Evolutionary conservation across 37 sponge, comb jelly and placozoan genomes (phyloP), one percentile per base, ranked within the genome.

Genomic region (Chondrosia reniformis): DNA sequence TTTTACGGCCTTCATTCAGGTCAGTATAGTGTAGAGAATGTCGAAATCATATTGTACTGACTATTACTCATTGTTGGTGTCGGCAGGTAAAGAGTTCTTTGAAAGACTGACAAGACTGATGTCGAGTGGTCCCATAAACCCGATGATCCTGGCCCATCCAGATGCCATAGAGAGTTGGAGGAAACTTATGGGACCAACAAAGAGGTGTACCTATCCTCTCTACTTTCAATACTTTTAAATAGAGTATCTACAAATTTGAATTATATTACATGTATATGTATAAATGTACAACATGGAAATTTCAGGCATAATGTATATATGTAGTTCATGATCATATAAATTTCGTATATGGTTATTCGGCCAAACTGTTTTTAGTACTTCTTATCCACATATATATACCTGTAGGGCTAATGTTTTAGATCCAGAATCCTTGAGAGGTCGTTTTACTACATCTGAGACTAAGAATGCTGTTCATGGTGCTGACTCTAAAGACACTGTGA

Each of bases 131-230:
- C 79, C 81, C 1, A 75, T 85, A 8, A 77, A 82, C 31, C 78
- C 86, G 7, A 66, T 88, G 76, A 62, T 92, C 4, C 74, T 92
- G 41, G 92, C 88, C 0, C 85, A 84, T 36, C 55, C 55, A 1
- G 42, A 61, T 80, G 89, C 92, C 30, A 71, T 92, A 25, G 58
- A 58, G 45, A 28, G 56, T 43, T 92, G 93, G 93, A 66, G 93
- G 52, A 72, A 62, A 8, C 80, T 92, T 30, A 92, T 92, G 85
- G 93, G 93, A 27, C 93, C 93, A 22, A 88, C 93, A 6, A 92
- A 85, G 55, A 42, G 77, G 46, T 77, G 55, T 55, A 33, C 31
- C 25, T 75, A 55, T n/a, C n/a, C n/a, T n/a, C n/a, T n/a, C n/a
- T n/a, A n/a, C n/a, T n/a, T n/a, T n/a, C n/a, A n/a, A n/a, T n/a